phyloP scores from a whole-genome alignment of 2,888 invertebrate genomes.

The Eugnorisma glareosa region DNA sequence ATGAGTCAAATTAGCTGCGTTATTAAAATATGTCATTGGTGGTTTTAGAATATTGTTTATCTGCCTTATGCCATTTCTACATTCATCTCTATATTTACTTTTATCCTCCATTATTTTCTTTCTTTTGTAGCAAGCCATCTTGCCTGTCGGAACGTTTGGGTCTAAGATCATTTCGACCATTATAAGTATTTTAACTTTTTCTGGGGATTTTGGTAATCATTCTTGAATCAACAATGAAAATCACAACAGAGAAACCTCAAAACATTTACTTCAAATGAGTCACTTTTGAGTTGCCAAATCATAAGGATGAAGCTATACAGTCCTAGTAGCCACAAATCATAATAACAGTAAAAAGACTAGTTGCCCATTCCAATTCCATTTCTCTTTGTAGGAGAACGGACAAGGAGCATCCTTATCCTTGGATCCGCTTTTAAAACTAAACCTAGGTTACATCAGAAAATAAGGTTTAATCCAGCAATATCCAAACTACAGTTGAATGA shows the following conservation, averaged over 20 bases:
- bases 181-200: background rate
- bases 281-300: background rate
- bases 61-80: background rate
- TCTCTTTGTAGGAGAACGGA: background rate
- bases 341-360: background rate
- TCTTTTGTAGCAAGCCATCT: background rate
- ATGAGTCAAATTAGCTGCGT: background rate
- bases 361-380: background rate
- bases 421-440: background rate
- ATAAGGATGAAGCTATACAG: background rate
- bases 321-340: background rate
- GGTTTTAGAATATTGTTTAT: background rate
- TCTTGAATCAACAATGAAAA: background rate
- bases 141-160: background rate
- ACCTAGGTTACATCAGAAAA: background rate
- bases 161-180: background rate
- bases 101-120: background rate
- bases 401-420: background rate
- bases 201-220: background rate
- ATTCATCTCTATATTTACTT: background rate
- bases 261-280: background rate
- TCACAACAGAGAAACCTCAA: background rate
- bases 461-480: background rate
- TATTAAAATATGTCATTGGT: background rate
- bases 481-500: background rate